Base-by-base conservation (phyloP, 2,888 invertebrate species). In the Arenicola marina region DNA sequence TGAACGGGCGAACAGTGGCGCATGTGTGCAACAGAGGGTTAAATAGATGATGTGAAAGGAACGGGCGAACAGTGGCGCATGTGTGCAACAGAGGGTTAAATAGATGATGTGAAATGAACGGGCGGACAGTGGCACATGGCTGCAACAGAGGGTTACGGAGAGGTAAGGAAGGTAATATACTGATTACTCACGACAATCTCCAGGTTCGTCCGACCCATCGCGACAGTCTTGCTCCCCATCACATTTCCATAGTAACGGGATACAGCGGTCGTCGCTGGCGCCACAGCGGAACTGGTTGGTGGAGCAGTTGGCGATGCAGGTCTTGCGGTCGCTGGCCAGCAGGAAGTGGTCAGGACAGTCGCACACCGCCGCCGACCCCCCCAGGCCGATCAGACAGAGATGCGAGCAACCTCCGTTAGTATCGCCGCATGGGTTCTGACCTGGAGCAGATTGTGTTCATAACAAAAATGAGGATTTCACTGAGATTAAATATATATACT, bases 391-490 rank as follows among this genome's bases (percentile, higher is more conserved):
- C 31, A 99, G 86, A 79, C 98, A 98, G 4, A 98, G 87, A 85
- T 98, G 97, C 0, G 95, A 93, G 79, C 98, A 99, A 2, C 94
- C 95, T 28, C 96, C 97, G 79, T 99, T 98, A 79, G 93, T 91
- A 0, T 86, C 86, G 0, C 91, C 92, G 78, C 98, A 99, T 0
- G 98, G 97, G 84, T 97, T 95, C 1, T 87, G 85, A 77, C 92
- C 84, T 66, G 61, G n/a, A 69, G 26, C 32, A 55, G 26, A 24
- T 11, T 48, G 24, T 4, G 28, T 24, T 31, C 11, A 15, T 54
- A 57, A 11, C 11, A 28, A 53, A 28, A 11, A 28, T 24, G 11
- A 53, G 4, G 53, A 28, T 7, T 53, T 7, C 53, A 31, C 24
- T 32, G 32, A 31, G 15, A 24, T 31, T 31, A 53, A n/a, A n/a